Evolutionary conservation across 2,113 vertebrate species (phyloP).

Genomic region (Himantopus leucocephalus): DNA sequence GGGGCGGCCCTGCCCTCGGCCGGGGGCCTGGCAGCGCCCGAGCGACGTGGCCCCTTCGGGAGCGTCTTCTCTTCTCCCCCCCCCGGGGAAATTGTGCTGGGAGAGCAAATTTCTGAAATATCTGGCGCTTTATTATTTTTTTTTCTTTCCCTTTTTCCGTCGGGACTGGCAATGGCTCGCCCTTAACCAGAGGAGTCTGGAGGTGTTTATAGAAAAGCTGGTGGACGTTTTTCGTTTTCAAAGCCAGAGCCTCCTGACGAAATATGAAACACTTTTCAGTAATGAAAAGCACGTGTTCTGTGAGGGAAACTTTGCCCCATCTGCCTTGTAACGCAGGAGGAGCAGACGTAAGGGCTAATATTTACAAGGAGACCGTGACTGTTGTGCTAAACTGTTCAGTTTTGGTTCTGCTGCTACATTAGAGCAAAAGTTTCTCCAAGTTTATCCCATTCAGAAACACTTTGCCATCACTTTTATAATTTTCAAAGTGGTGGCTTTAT

Average conservation of each 20-base stretch:
- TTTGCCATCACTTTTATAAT: neutral
- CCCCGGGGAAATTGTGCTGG: too few relatives aligned
- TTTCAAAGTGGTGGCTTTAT: neutral
- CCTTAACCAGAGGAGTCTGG: neutral
- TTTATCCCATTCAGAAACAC: neutral
- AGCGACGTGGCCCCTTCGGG: too few relatives aligned
- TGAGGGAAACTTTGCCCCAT: neutral
- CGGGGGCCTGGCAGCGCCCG: too few relatives aligned
- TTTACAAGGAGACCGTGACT: neutral
- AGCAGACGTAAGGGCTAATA: neutral
- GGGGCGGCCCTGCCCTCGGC: neutral
- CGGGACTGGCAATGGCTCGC: neutral
- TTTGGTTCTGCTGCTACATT: neutral
- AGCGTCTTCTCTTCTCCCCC: too few relatives aligned
- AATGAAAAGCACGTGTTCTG: neutral
- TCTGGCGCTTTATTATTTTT: neutral
- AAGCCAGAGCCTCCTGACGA: neutral
- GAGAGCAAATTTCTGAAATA: too few relatives aligned
- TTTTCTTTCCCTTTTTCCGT: neutral
- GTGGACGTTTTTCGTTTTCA: neutral
- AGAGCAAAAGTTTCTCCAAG: neutral
- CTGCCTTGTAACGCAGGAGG: neutral
- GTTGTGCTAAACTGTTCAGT: neutral
- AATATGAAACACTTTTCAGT: slow-evolving; percentile 39
- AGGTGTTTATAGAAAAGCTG: neutral